Percentiles rank a stretch among this genome's conserved stretches.
phyloP scores from a whole-genome alignment of 2,113 vertebrate species.

The Neomonachus schauinslandi region DNA sequence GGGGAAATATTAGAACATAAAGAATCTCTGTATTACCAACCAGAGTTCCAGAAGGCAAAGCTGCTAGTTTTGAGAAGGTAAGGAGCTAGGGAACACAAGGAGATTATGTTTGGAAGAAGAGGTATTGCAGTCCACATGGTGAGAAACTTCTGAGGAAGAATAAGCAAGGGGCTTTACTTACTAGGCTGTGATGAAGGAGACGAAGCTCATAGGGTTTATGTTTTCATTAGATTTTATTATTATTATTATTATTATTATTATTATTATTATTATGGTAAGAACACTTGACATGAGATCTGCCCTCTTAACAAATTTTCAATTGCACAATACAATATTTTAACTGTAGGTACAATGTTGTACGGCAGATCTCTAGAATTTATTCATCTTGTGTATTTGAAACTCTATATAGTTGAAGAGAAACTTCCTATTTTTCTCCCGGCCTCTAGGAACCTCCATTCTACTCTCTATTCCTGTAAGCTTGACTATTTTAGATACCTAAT shows the following conservation, averaged over 20 bases:
- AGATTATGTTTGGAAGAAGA: neutral
- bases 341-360: neutral
- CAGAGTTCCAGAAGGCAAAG: neutral
- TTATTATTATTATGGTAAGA: neutral
- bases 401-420: neutral
- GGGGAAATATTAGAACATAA: neutral
- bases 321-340: neutral
- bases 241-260: too few relatives aligned
- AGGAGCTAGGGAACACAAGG: neutral
- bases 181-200: neutral
- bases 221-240: too few relatives aligned
- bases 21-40: neutral
- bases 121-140: neutral
- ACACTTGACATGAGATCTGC: neutral
- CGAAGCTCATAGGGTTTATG: fast-evolving
- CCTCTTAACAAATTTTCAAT: neutral
- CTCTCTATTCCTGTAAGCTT: neutral
- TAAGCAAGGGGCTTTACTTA: neutral
- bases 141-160: neutral
- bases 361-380: neutral
- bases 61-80: neutral
- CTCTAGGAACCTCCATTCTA: neutral
- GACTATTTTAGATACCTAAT: neutral
- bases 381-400: neutral
- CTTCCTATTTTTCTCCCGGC: neutral